phyloP scores from a whole-genome alignment of 2,888 invertebrate genomes.

The Caradrina clavipalpis region DNA sequence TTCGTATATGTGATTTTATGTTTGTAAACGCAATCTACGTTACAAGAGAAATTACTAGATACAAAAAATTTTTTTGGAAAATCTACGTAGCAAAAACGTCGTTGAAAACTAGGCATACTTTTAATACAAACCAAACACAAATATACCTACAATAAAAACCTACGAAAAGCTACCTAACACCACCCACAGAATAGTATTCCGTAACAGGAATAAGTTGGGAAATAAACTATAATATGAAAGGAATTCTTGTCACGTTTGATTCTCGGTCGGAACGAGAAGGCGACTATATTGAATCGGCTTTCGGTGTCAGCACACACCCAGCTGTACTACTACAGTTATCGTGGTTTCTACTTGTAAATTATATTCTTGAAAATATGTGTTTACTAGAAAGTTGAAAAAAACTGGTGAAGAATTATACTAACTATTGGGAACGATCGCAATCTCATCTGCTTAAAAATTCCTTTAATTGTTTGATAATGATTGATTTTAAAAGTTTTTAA shows the following conservation, averaged over 20 bases:
- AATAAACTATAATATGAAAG: slow-evolving; percentile 47
- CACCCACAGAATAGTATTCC: slow-evolving; percentile 20
- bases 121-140: neutral
- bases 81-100: too few relatives aligned
- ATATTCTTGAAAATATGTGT: too few relatives aligned
- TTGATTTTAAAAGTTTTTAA: too few relatives aligned
- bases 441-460: too few relatives aligned
- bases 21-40: too few relatives aligned
- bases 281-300: slow-evolving; percentile 67
- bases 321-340: slow-evolving; percentile 23
- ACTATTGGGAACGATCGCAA: too few relatives aligned
- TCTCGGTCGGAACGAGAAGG: slow-evolving; percentile 60
- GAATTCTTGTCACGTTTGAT: slow-evolving; percentile 66
- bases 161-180: slow-evolving; percentile 2
- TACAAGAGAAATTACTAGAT: too few relatives aligned
- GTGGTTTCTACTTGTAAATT: slow-evolving; percentile 21
- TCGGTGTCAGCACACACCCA: slow-evolving; percentile 38
- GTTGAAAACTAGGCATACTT: neutral
- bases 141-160: slow-evolving; percentile 18
- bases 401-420: too few relatives aligned
- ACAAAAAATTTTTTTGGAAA: too few relatives aligned
- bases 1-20: too few relatives aligned
- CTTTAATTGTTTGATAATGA: too few relatives aligned
- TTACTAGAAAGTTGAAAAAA: too few relatives aligned
- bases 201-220: slow-evolving; percentile 51